Conservation (phyloP, 1,140 invertebrate genomes). For the Brachionus plicatilis region DNA sequence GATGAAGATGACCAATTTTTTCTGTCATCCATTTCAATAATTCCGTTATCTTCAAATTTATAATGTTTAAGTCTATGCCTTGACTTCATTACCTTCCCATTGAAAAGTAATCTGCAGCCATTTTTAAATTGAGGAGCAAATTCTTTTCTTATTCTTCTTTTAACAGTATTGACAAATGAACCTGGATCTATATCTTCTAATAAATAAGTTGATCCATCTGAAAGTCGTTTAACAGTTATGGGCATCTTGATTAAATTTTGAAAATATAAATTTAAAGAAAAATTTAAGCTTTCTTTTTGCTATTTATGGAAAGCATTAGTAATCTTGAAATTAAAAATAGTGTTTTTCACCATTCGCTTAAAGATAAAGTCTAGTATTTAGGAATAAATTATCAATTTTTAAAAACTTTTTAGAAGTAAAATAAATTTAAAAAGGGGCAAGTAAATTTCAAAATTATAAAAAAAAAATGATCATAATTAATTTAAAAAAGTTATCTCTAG, state of each 20-base stretch:
- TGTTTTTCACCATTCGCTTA: neutral
- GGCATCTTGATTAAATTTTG: neutral
- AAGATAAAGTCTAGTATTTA: neutral
- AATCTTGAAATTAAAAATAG: neutral
- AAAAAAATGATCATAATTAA: too few relatives aligned
- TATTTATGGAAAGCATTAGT: neutral
- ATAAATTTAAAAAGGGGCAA: too few relatives aligned
- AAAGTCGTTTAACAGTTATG: neutral
- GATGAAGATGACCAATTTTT: slow-evolving; percentile 37
- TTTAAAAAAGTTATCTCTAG: too few relatives aligned
- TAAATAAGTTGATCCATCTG: slow-evolving; percentile 14
- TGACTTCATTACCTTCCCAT: slow-evolving; percentile 11
- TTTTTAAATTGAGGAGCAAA: slow-evolving; percentile 34
- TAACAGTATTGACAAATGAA: neutral
- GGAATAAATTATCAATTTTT: neutral
- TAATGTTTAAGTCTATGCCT: slow-evolving; percentile 38
- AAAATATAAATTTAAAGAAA: neutral
- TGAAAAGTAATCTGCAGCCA: slow-evolving; percentile 15
- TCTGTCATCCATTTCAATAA: slow-evolving; percentile 35
- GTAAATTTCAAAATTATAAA: too few relatives aligned
- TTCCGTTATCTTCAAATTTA: neutral
- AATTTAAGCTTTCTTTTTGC: neutral
- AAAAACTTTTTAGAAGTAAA: too few relatives aligned
- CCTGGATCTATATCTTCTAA: neutral
- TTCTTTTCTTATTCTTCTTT: slow-evolving; percentile 11